Evolutionary conservation across 2,113 vertebrate genomes (phyloP), one percentile per base, ranked within the genome.

Genomic region (Butorides virescens): DNA sequence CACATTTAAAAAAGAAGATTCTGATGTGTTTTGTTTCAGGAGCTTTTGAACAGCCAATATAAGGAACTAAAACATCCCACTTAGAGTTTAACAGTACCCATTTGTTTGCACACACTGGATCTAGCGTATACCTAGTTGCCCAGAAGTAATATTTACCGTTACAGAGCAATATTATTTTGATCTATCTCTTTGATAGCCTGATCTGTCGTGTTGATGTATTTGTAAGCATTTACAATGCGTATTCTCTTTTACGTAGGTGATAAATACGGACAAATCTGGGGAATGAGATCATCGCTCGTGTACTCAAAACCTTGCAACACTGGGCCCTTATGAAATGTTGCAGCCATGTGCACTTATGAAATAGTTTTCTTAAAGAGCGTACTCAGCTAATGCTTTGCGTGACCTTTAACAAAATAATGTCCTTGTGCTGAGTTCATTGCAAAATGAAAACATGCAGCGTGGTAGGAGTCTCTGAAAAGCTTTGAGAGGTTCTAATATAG

Each of bases 391-490:
- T 15, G 13, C 65, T 85, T 87, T 85, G 70, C 34, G 25, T 87
- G 90, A 93, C 87, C 84, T 95, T 95, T 93, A 68, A 76, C 44
- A 68, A 87, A 91, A 78, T 92, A 72, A 85, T 72, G 52, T 61
- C 77, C 23, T 95, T 91, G 27, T 95, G 30, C 58, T 79, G 58
- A 22, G 39, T 84, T 95, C 66, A 56, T 82, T 96, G 53, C 66
- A 72, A 67, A 81, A 87, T 76, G 77, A 82, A 95, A 97, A n/a
- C 49, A 82, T 72, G 56, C 30, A 82, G 21, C 30, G 14, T 68
- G 66, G 49, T 72, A 49, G 61, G 73, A 95, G 66, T 72, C 84
- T 88, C 55, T 93, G 70, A 65, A 82, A 91, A 75, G 13, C 39
- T 89, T 66, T 87, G 58, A 68, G 23, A 22, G 39, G 22, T 72